Evolutionary conservation across 2,888 invertebrate genomes (phyloP).

Genomic region (Argyra leucocephala): DNA sequence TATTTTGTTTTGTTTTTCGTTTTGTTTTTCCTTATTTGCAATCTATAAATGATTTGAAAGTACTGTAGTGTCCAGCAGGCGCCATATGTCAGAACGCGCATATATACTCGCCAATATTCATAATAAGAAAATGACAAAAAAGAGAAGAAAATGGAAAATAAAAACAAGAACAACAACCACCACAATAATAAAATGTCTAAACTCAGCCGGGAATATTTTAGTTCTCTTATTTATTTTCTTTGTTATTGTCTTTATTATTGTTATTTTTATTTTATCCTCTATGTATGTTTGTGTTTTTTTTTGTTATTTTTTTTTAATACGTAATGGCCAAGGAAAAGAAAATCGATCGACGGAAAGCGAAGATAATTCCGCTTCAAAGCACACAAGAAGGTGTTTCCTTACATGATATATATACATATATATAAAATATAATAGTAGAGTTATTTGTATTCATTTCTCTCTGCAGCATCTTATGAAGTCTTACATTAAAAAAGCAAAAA

Average conservation of each 20-base stretch:
- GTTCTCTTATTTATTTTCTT: background rate
- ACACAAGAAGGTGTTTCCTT: conserved; percentile 9
- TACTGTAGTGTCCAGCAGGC: conserved; percentile 9
- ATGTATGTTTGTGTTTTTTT: too few species aligned
- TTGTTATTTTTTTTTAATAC: background rate
- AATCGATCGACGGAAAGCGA: conserved; percentile 13
- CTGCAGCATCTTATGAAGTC: background rate
- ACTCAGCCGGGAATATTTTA: conserved; percentile 1
- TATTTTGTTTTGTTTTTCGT: background rate
- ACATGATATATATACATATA: background rate
- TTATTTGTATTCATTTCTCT: background rate
- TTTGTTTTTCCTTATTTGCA: background rate
- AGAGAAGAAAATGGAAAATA: background rate
- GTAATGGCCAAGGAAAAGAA: conserved; percentile 6
- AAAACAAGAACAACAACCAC: background rate
- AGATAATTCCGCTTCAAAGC: conserved; percentile 11
- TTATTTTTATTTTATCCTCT: too few species aligned
- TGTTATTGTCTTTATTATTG: background rate
- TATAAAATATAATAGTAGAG: background rate
- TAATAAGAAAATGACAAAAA: background rate
- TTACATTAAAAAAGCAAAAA: background rate
- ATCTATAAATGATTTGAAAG: background rate
- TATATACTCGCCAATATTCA: conserved; percentile 1
- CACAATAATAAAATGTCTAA: background rate
- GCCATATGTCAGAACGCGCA: conserved; percentile 11